Conservation (phyloP, 2,113 vertebrate genomes). For the Neoarius graeffei region DNA sequence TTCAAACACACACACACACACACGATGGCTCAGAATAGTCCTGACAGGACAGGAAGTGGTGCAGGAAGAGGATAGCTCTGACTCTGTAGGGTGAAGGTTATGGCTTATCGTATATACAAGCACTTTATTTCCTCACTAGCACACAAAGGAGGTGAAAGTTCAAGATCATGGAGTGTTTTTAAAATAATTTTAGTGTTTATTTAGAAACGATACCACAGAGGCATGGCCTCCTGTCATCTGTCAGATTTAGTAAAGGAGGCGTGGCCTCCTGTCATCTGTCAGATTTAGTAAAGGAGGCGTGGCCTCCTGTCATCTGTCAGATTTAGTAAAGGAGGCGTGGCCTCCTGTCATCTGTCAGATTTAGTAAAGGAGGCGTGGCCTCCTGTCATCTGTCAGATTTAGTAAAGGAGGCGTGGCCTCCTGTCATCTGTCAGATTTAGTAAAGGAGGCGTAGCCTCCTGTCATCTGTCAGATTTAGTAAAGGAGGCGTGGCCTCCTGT, state of each 20-base stretch:
- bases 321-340: background rate
- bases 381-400: background rate
- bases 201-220: background rate
- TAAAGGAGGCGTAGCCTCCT: background rate
- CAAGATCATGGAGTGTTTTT: constrained; percentile 4
- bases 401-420: background rate
- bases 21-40: constrained; percentile 32
- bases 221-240: background rate
- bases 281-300: background rate
- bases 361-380: background rate
- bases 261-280: background rate
- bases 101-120: constrained; percentile 32
- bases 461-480: background rate
- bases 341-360: background rate
- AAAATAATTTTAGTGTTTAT: background rate
- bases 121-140: constrained; percentile 38
- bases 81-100: constrained; percentile 44
- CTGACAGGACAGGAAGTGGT: constrained; percentile 40
- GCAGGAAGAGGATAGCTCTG: constrained; percentile 47
- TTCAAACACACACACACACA: constrained; percentile 26
- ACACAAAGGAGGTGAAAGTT: constrained; percentile 21
- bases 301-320: background rate
- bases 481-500: background rate
- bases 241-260: background rate
- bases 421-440: background rate